Conservation (phyloP, 2,113 vertebrate genomes). For the Gambusia affinis region DNA sequence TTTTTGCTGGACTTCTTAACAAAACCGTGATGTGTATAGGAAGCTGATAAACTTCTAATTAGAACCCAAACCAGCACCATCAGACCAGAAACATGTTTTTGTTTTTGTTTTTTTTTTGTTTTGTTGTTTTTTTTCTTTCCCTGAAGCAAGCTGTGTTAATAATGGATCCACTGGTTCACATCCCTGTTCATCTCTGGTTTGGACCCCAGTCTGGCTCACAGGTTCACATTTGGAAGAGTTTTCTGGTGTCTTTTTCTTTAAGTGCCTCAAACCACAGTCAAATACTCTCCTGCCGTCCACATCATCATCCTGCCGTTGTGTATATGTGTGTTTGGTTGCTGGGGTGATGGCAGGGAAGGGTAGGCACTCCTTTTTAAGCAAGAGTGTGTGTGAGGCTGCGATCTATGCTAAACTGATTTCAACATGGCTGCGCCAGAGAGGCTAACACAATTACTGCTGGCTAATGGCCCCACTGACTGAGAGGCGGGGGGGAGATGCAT, state of each 20-base stretch:
- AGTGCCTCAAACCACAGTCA: conserved; percentile 59
- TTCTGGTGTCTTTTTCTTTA: conserved; percentile 44
- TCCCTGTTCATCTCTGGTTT: conserved; percentile 8
- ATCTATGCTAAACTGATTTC: conserved; percentile 99
- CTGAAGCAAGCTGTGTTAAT: neutral
- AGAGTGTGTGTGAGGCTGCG: conserved; percentile 71
- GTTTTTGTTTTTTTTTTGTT: accelerated
- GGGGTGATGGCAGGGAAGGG: conserved; percentile 77
- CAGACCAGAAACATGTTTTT: neutral
- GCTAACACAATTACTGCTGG: conserved; percentile 95
- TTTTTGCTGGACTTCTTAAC: neutral
- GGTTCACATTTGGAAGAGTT: conserved; percentile 51
- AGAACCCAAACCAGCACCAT: neutral
- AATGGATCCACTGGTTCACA: neutral
- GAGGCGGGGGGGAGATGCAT: conserved; percentile 67
- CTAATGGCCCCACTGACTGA: conserved; percentile 95
- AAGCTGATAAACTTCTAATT: neutral
- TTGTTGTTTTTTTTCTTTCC: neutral
- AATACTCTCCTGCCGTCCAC: conserved; percentile 55
- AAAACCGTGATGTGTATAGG: neutral
- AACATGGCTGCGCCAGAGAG: conserved; percentile 90
- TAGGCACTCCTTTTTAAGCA: conserved; percentile 77
- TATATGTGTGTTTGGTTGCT: conserved; percentile 75
- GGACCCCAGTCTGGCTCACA: conserved; percentile 25
- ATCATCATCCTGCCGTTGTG: conserved; percentile 71